Evolutionary conservation across 2,113 vertebrate species (phyloP), one percentile per base, ranked within the genome.

Genomic region (Oriolus oriolus): DNA sequence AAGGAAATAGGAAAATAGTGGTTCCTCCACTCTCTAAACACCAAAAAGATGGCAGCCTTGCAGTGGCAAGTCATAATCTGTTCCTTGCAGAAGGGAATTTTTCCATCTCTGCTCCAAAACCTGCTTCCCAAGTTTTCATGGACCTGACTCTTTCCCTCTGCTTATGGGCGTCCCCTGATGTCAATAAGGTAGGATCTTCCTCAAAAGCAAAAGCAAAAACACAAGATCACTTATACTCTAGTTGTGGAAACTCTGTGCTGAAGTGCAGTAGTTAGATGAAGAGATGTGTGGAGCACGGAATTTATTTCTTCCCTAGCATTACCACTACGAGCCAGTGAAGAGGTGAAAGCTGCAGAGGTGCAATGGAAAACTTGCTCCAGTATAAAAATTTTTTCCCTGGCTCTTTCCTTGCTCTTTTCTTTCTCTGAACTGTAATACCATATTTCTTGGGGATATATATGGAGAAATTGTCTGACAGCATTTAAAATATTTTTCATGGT

Each of bases 221-320:
- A 81, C 9, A 57, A 50, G 23, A 41, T 78, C 31, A 31, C 18
- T 65, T 60, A 16, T 4, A 56, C 4, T 33, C 17, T 19, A 30
- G 13, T 19, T 70, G 30, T 22, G 35, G 33, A 90, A 57, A 50
- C 6, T 82, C 26, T 52, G 6, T 39, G 10, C 45, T 65, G 42
- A 82, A 65, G 10, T 60, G n/a, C n/a, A 70, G 23, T 7, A 71
- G 4, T 26, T 45, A 26, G 31, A 37, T 6, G 22, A 90, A 70
- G 26, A 87, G 30, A 49, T 13, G 3, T 1, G 2, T 42, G n/a
- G 37, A 68, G 41, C 16, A 60, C 0, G 20, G 23, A 69, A 28
- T 49, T 89, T 53, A 13, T 37, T 87, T 65, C 13, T 45, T 39
- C 28, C 45, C 17, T 26, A 20, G 7, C 82, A 41, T n/a, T 69